A percentile compares a stretch with the other conserved stretches of the same genome.
Conservation (phyloP, 2,113 vertebrate species). For the Rhynchomys soricoides region DNA sequence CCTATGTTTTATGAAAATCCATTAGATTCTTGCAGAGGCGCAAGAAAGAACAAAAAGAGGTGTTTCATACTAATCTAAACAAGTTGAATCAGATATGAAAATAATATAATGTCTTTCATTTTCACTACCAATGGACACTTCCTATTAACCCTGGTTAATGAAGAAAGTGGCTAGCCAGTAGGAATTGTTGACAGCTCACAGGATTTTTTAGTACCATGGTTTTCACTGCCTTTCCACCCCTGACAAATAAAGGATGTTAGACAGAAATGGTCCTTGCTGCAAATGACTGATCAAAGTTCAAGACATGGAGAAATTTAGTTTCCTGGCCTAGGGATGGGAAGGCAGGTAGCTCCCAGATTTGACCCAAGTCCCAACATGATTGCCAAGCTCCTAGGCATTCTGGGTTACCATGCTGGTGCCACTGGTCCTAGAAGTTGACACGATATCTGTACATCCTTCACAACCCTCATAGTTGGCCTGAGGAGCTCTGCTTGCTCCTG, state of each 20-base stretch:
- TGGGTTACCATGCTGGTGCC: not conserved
- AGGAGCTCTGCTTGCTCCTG: too few species aligned
- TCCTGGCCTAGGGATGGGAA: not conserved
- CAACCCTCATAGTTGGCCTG: not conserved
- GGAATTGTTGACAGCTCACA: not conserved
- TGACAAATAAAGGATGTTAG: not conserved
- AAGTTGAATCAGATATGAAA: not conserved
- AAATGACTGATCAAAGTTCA: not conserved
- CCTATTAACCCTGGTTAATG: not conserved
- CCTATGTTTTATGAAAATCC: not conserved
- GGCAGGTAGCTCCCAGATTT: not conserved
- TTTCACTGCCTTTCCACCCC: not conserved
- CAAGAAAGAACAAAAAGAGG: not conserved
- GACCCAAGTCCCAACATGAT: not conserved
- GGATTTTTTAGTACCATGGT: not conserved
- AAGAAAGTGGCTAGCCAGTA: not conserved
- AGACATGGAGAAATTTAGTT: constrained; percentile 17
- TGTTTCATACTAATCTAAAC: not conserved
- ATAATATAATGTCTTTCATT: not conserved
- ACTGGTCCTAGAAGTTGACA: not conserved
- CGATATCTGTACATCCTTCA: not conserved
- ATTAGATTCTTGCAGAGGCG: not conserved
- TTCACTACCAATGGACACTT: not conserved
- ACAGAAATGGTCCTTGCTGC: not conserved
- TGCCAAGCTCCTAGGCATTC: not conserved